Percentiles rank a stretch among this genome's conserved stretches.
Evolutionary conservation across 2,113 vertebrate species (phyloP).

Genomic region (Sphaerodactylus townsendi): DNA sequence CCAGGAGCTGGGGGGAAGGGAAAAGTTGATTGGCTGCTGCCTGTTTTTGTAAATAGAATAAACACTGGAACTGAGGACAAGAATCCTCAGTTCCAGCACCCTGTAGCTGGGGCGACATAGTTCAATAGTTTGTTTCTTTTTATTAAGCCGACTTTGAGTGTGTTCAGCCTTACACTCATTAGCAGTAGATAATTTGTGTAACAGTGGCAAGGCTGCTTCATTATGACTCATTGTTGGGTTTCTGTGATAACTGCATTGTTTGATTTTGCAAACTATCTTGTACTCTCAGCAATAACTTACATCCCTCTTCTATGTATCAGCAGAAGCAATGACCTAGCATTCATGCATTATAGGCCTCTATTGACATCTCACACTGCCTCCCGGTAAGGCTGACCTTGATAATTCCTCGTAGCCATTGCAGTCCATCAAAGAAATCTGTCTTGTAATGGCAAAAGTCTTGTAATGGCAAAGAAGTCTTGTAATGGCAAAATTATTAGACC

Average conservation of each 20-base stretch:
- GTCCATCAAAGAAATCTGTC: neutral
- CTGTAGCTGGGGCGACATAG: too few species aligned
- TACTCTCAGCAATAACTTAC: neutral
- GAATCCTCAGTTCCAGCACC: too few species aligned
- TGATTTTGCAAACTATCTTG: neutral
- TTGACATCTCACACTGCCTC: neutral
- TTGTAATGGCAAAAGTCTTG: too few species aligned
- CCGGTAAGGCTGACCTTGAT: neutral
- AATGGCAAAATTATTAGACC: rapidly evolving
- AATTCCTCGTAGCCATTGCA: neutral
- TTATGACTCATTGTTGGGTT: neutral
- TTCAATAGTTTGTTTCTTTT: too few species aligned
- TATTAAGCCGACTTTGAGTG: too few species aligned
- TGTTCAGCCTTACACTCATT: neutral
- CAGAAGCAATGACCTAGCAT: neutral
- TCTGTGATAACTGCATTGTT: neutral
- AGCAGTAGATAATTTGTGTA: neutral
- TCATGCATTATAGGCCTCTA: neutral
- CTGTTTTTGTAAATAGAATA: too few species aligned
- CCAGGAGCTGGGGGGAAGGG: too few species aligned
- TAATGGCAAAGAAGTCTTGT: conserved; percentile 11
- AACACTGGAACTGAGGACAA: too few species aligned
- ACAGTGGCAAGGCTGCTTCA: neutral
- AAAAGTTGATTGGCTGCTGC: too few species aligned
- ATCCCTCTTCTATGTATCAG: neutral